Percentiles rank a stretch among this genome's conserved stretches.
These are phyloP conservation scores for Spea multiplicata DNA, from an alignment of 2,113 vertebrate species.

Conservation along the genomic window DNA sequence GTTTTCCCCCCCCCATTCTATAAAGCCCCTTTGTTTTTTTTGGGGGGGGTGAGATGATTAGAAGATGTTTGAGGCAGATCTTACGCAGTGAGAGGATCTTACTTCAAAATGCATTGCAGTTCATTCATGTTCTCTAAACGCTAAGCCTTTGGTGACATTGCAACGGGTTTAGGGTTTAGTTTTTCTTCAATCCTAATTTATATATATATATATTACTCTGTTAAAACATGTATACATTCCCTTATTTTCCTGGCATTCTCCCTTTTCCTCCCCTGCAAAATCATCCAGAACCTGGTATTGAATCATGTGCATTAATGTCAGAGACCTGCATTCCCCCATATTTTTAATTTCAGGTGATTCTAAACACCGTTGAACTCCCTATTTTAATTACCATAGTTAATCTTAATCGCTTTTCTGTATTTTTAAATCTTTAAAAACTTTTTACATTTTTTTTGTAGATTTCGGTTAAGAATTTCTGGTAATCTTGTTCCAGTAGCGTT, in stretches of 20 bases:
- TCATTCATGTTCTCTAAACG: not conserved
- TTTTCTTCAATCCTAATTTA: too few species aligned
- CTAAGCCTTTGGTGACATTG: not conserved
- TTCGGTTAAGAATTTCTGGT: slow-evolving; percentile 49
- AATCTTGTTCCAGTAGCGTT: slow-evolving; percentile 68
- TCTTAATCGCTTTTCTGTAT: too few species aligned
- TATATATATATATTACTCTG: too few species aligned
- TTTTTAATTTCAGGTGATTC: too few species aligned
- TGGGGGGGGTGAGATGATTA: too few species aligned
- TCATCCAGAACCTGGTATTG: not conserved
- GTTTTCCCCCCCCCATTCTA: too few species aligned
- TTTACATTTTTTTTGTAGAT: too few species aligned
- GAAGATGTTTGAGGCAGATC: too few species aligned
- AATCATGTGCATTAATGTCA: not conserved
- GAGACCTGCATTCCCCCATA: not conserved
- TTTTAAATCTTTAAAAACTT: too few species aligned
- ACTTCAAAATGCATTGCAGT: not conserved
- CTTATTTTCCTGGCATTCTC: slow-evolving; percentile 6
- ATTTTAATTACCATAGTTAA: too few species aligned
- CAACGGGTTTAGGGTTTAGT: not conserved
- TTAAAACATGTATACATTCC: not conserved
- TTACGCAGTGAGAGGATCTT: not conserved
- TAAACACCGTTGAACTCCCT: too few species aligned
- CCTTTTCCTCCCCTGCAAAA: not conserved
- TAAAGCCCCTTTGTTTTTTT: too few species aligned